Evolutionary conservation across 1,140 invertebrate species (phyloP), one percentile per base, ranked within the genome.

Genomic region (Drosophila persimilis): DNA sequence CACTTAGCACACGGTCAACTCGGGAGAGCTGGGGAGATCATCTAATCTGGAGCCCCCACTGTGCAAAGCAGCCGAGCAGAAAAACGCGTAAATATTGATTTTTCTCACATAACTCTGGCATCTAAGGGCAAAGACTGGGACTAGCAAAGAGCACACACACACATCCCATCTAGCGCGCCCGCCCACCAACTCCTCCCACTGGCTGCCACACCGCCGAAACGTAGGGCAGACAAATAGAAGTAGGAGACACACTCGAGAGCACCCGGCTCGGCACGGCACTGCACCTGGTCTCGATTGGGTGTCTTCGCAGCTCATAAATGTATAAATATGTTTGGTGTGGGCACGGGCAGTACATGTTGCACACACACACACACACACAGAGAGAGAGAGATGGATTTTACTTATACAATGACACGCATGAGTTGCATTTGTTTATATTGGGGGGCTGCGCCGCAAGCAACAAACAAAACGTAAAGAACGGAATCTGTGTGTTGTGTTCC

Each of bases 401-500:
- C 61, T 39, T 29, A 61, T 56, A 61, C 54, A 85, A 69, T 66
- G 73, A 77, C 65, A 74, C 73, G 81, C 77, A 63, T 86, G 73
- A 80, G 73, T 64, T 85, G 77, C 81, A 75, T 70, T 86, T 86
- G 81, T 86, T 86, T 86, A 86, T 77, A 60, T 60, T 62, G 59
- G 52, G 55, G 35, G 35, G 11, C 26, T 41, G 53, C 60, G 60
- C 65, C 48, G 67, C 55, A 51, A 59, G 64, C 52, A 66, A 62
- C 72, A 71, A 57, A 81, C 53, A 71, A 24, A 72, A 74, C 54
- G 26, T 56, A 29, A 60, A 72, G 69, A 58, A 64, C 24, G 24
- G 62, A 31, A 59, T 48, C 43, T 54, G 24, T 45, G 39, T 47
- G n/a, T 11, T 17, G 2, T 64, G 53, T 57, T 44, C 48, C 20